Percentiles rank a stretch among this genome's conserved stretches.
Evolutionary conservation across 2,888 invertebrate species (phyloP).

Genomic region (Athripsodes cinereus): DNA sequence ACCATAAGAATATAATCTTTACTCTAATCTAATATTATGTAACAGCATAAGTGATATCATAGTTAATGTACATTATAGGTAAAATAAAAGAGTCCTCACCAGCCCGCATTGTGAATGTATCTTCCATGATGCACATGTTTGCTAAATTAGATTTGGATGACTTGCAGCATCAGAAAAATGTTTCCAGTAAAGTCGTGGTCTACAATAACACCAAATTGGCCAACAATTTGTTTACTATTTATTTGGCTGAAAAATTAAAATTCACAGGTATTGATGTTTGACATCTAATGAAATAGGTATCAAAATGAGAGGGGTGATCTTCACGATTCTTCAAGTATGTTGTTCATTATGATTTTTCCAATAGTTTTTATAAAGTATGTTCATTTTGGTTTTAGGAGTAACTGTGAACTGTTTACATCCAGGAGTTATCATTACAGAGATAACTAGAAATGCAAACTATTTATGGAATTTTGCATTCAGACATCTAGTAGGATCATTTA

Average conservation of each 20-base stretch:
- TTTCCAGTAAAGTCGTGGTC: slow-evolving; percentile 26
- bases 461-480: too few species aligned
- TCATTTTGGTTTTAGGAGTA: slow-evolving; percentile 45
- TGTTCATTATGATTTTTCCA: too few species aligned
- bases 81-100: slow-evolving; percentile 41
- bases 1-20: too few species aligned
- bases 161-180: slow-evolving; percentile 46
- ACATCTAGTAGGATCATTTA: too few species aligned
- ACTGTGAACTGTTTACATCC: slow-evolving; percentile 67
- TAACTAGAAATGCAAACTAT: slow-evolving; percentile 55
- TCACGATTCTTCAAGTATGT: too few species aligned
- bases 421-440: slow-evolving; percentile 60
- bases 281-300: too few species aligned
- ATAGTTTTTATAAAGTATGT: neutral
- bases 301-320: too few species aligned
- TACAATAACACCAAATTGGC: slow-evolving; percentile 16
- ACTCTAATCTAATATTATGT: too few species aligned
- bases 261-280: slow-evolving; percentile 15
- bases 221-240: slow-evolving; percentile 14
- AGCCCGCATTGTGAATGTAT: slow-evolving; percentile 61
- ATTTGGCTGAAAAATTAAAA: slow-evolving; percentile 14
- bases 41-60: too few species aligned
- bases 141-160: slow-evolving; percentile 41
- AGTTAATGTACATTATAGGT: too few species aligned
- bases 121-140: slow-evolving; percentile 51